Evolutionary conservation across 1,140 invertebrate species (phyloP).

Genomic region (Cydia fagiglandana): DNA sequence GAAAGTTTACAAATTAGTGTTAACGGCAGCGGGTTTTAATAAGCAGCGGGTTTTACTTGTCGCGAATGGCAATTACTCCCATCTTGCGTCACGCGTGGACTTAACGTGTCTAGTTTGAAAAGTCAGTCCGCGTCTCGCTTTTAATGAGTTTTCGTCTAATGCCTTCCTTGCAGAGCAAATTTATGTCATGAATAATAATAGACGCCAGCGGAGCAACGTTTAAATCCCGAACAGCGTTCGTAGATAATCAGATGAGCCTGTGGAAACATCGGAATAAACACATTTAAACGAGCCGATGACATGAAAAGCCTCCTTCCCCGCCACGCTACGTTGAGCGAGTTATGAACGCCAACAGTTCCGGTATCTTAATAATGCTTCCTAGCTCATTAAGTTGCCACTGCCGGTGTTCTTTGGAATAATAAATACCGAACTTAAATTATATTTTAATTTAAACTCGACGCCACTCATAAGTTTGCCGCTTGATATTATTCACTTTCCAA

Average conservation of each 20-base stretch:
- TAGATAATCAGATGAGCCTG: conserved; percentile 58
- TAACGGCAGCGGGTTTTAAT: conserved; percentile 60
- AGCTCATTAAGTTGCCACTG: conserved; percentile 14
- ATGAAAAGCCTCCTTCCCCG: conserved; percentile 37
- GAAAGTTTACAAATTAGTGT: conserved; percentile 61
- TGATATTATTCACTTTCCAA: conserved; percentile 29
- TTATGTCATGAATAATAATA: conserved; percentile 79
- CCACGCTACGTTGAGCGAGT: conserved; percentile 12
- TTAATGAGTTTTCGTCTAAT: conserved; percentile 78
- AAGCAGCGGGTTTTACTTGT: conserved; percentile 57
- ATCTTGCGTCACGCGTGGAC: conserved; percentile 71
- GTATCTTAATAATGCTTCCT: conserved; percentile 9
- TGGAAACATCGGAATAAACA: conserved; percentile 69
- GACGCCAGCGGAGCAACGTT: conserved; percentile 60
- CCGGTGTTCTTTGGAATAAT: conserved; percentile 16
- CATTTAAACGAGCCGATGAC: conserved; percentile 62
- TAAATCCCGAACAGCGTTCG: conserved; percentile 69
- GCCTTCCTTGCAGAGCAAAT: conserved; percentile 72
- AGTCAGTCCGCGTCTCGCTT: conserved; percentile 73
- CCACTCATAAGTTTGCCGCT: conserved; percentile 15
- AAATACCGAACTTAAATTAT: conserved; percentile 25
- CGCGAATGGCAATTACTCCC: conserved; percentile 68
- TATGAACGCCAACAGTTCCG: conserved; percentile 24
- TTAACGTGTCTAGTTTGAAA: conserved; percentile 77
- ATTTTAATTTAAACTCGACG: conserved; percentile 27